Evolutionary conservation across 2,113 vertebrate genomes (phyloP).

Genomic region (Dipodomys ordii): DNA sequence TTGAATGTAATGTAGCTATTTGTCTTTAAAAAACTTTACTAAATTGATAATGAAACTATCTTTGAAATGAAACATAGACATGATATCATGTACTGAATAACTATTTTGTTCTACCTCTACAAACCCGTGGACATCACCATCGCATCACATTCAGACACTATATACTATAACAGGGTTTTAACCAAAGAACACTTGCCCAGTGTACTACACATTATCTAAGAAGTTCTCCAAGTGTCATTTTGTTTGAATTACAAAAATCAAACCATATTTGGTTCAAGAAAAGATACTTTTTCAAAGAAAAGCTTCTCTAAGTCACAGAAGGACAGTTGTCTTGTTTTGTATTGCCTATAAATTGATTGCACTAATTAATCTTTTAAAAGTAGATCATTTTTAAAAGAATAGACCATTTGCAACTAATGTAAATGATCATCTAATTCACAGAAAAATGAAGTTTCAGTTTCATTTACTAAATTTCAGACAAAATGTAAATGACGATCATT

Average conservation of each 20-base stretch:
- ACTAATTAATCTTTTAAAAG: too few relatives aligned
- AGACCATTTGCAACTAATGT: background rate
- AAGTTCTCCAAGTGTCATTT: background rate
- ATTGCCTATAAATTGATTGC: background rate
- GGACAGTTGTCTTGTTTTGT: slow-evolving; percentile 10
- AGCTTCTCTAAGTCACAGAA: background rate
- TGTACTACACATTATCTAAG: background rate
- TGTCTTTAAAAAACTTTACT: background rate
- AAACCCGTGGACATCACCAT: background rate
- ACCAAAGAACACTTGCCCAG: background rate
- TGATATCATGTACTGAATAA: background rate
- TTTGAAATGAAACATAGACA: background rate
- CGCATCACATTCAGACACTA: background rate
- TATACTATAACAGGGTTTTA: background rate
- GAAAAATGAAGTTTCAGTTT: slow-evolving; percentile 3
- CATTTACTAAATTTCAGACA: background rate
- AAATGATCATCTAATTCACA: background rate
- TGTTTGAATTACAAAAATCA: slow-evolving; percentile 23
- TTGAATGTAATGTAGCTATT: background rate
- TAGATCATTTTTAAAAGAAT: too few relatives aligned
- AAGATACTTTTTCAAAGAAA: slow-evolving; percentile 16
- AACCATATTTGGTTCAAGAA: background rate
- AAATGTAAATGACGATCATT: background rate
- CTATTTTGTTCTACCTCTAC: background rate
- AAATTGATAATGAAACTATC: background rate